A percentile compares a stretch with the other conserved stretches of the same genome.
phyloP scores from a whole-genome alignment of 2,888 invertebrate species.

The Stictocephala bisonia region DNA sequence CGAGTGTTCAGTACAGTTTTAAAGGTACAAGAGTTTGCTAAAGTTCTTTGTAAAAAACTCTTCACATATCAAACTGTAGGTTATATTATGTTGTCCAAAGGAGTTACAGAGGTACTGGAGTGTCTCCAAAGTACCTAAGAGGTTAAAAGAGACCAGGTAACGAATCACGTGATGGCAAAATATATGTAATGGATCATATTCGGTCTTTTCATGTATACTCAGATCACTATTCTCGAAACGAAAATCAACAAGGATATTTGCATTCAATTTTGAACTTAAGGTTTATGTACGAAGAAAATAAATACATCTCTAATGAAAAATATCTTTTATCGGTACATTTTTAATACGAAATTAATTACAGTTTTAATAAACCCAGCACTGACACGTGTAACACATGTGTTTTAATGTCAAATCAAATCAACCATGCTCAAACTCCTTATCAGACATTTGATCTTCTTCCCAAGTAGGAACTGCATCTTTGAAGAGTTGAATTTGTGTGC shows the following conservation, averaged over 20 bases:
- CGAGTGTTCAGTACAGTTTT: slow-evolving; percentile 23
- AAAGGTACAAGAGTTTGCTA: neutral
- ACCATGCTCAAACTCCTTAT: neutral
- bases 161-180: neutral
- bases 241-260: slow-evolving; percentile 17
- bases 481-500: neutral
- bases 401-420: neutral
- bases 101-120: neutral
- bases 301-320: neutral
- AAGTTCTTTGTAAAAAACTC: neutral
- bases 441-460: neutral
- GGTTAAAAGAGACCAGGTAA: neutral
- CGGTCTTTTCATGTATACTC: slow-evolving; percentile 11
- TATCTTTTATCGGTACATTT: neutral
- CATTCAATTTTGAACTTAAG: slow-evolving; percentile 27
- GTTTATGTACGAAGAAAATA: neutral
- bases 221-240: slow-evolving; percentile 6
- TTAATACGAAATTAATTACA: neutral
- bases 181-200: slow-evolving; percentile 5
- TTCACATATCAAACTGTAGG: neutral
- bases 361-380: neutral
- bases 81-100: neutral
- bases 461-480: neutral
- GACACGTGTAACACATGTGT: neutral
- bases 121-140: neutral